Evolutionary conservation across 2,797 vertebrate genomes (phyloP), one percentile per base, ranked within the genome.

Genomic region (Neosilurus hyrtlii): DNA sequence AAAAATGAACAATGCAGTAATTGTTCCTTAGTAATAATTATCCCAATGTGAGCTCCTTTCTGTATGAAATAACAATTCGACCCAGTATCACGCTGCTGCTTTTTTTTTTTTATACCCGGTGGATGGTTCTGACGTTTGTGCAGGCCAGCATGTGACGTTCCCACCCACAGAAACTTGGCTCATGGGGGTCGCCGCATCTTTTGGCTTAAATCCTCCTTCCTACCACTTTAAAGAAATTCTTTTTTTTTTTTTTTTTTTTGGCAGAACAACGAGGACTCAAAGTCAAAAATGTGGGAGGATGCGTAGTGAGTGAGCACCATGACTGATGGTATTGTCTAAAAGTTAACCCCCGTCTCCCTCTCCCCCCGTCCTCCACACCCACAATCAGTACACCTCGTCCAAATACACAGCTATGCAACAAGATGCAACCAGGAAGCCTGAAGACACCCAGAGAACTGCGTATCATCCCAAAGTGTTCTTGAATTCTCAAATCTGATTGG

Each of bases 251-350:
- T 22, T 8, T 12, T 76, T 79, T 57, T 80, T 68, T 67, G 77
- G 77, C 77, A 52, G 49, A 70, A 71, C 79, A 62, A 22, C 56
- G 2, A 51, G 80, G 54, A 56, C 57, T 51, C 14, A 1, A 26
- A 68, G 63, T 66, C 22, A 62, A 57, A 16, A 72, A 81, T 72
- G 80, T 81, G n/a, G 80, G 80, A 18, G 56, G 80, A 81, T 62
- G 57, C 43, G 67, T 59, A 52, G 79, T 59, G 66, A 70, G 51
- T 14, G 67, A 81, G 24, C 67, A 59, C 54, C 22, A 59, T 80
- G 79, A 70, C 79, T 71, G 66, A 52, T 57, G 22, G 18, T 56
- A 71, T 80, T 80, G 79, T 80, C 66, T 59, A 26, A 54, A 59
- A 18, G 65, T 80, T 81, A 24, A 20, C 1, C 61, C 26, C 35